These are phyloP conservation scores for Falco berigora DNA, from an alignment of 2,797 vertebrate genomes.

Conservation along the genomic window DNA sequence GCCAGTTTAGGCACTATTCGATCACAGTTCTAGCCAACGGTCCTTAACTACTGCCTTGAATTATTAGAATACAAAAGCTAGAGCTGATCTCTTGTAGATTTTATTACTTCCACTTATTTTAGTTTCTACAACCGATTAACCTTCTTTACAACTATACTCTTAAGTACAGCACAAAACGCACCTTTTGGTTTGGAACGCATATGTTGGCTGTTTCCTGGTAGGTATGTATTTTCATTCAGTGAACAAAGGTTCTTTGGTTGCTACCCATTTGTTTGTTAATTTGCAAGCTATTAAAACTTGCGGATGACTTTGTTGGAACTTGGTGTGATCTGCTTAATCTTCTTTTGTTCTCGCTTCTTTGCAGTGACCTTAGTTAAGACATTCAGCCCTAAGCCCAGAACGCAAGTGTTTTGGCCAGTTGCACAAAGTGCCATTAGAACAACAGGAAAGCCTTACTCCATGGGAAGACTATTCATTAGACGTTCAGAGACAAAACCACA, in stretches of 20 bases:
- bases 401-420: background rate
- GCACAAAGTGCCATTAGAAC: background rate
- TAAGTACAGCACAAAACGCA: background rate
- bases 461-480: background rate
- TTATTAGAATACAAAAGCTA: background rate
- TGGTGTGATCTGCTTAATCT: background rate
- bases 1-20: background rate
- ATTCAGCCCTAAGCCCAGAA: background rate
- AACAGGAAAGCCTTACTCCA: background rate
- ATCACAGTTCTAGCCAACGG: background rate
- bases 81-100: background rate
- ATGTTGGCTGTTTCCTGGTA: rapidly evolving
- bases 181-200: background rate
- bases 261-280: background rate
- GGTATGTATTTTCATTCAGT: background rate
- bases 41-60: background rate
- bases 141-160: background rate
- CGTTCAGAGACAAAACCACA: background rate
- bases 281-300: background rate
- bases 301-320: background rate
- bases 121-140: background rate
- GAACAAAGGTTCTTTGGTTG: background rate
- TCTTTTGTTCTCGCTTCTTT: background rate
- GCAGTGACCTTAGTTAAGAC: background rate
- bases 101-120: background rate